A percentile compares a stretch with the other conserved stretches of the same genome.
Conservation (phyloP, 2,888 invertebrate genomes). For the Hypsopygia costalis region DNA sequence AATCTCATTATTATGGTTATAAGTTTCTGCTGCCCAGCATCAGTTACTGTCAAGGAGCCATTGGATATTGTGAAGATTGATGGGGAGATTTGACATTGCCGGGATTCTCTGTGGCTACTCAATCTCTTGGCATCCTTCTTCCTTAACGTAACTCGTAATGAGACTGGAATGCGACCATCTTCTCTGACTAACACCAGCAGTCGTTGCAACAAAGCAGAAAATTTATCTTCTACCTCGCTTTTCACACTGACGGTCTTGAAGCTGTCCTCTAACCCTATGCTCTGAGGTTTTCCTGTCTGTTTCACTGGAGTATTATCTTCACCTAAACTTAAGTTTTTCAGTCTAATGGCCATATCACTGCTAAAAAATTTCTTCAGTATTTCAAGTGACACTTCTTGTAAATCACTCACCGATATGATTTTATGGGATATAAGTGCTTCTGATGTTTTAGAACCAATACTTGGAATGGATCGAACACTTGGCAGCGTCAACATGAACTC, state of each 20-base stretch:
- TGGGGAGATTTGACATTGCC: slow-evolving; percentile 86
- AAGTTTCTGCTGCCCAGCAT: slow-evolving; percentile 83
- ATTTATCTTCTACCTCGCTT: slow-evolving; percentile 87
- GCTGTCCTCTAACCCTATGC: slow-evolving; percentile 89
- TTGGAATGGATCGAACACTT: slow-evolving; percentile 84
- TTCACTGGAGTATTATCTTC: slow-evolving; percentile 87
- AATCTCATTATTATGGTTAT: slow-evolving; percentile 86
- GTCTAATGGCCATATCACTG: slow-evolving; percentile 83
- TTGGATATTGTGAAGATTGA: slow-evolving; percentile 80
- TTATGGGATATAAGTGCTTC: slow-evolving; percentile 83
- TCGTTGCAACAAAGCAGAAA: slow-evolving; percentile 84
- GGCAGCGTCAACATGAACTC: slow-evolving; percentile 84
- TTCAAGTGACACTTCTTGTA: slow-evolving; percentile 82
- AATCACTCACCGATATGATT: slow-evolving; percentile 83
- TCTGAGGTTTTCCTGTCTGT: slow-evolving; percentile 87
- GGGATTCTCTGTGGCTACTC: slow-evolving; percentile 86
- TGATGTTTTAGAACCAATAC: slow-evolving; percentile 87
- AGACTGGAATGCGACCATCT: slow-evolving; percentile 89
- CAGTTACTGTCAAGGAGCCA: slow-evolving; percentile 70
- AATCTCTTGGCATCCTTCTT: slow-evolving; percentile 85
- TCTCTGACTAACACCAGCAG: slow-evolving; percentile 86
- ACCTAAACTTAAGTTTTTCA: slow-evolving; percentile 87
- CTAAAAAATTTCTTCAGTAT: slow-evolving; percentile 83
- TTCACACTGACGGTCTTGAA: slow-evolving; percentile 87
- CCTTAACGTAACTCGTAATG: slow-evolving; percentile 86